Base-by-base conservation (phyloP, 2,797 vertebrate genomes). In the Siniperca undulata region DNA sequence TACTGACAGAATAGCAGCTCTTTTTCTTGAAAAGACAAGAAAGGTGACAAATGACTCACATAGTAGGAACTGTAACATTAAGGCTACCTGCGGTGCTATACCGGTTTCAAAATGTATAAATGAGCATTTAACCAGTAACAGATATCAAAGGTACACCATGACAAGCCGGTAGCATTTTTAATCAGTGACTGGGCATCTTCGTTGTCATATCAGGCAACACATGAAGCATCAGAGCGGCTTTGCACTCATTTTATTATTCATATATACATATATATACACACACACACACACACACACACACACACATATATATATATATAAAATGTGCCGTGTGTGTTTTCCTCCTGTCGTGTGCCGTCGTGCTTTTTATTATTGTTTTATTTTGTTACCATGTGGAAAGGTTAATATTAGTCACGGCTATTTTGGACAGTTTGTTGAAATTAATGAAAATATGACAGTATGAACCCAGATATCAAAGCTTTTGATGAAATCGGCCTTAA, bases 21-120 rank as follows among this genome's bases (percentile, higher is more conserved):
- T 62, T 60, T 85, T 95, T 95, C 93, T 94, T 95, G 89, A 96
- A 96, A 95, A 94, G 90, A 91, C 42, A 5, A 86, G 77, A 88
- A 77, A 88, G 83, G 75, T 58, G 61, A 81, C 46, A 74, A 24
- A 91, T 90, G 91, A 94, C 42, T 94, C 81, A 92, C 24, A 19
- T 27, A 48, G 36, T 1, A 48, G 0, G 2, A 19, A 34, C 36
- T 76, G 84, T 44, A 44, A 79, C 79, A 74, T 6, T 24, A 6
- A 68, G 71, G 30, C 64, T 70, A 78, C 8, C 59, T 68, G 84
- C n/a, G 72, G 68, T 66, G 73, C 65, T 61, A 13, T 20, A 12
- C 40, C 2, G 34, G 80, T 89, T 91, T 89, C 81, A 48, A 59
- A 77, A 83, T 78, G 68, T 20, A 46, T 3, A 66, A 56, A 74